Evolutionary conservation across 2,113 vertebrate genomes (phyloP).

Genomic region (Oreochromis tanganicae): DNA sequence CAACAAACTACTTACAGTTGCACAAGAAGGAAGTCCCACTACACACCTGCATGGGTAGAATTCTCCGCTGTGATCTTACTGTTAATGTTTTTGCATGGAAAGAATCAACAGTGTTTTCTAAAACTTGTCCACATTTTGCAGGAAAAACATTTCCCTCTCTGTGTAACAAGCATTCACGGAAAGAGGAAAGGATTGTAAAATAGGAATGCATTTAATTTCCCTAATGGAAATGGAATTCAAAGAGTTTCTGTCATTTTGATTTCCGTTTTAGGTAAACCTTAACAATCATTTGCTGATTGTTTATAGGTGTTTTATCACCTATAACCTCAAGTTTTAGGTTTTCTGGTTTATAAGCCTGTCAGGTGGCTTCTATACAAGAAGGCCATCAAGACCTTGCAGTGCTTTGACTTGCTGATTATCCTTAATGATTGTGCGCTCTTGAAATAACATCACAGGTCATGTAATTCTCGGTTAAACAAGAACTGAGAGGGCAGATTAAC

Average conservation of each 20-base stretch:
- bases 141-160: background rate
- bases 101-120: background rate
- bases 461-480: background rate
- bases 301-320: background rate
- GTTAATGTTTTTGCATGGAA: background rate
- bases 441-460: background rate
- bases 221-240: background rate
- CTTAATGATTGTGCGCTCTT: background rate
- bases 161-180: background rate
- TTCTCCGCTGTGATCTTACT: background rate
- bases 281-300: background rate
- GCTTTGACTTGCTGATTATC: background rate
- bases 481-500: background rate
- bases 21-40: background rate
- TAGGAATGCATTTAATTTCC: background rate
- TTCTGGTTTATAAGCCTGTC: constrained; percentile 10
- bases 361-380: background rate
- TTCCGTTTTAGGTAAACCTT: background rate
- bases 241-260: background rate
- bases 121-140: background rate
- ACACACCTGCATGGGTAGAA: background rate
- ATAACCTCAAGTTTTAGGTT: background rate
- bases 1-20: background rate
- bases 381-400: background rate
- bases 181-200: background rate